These are phyloP conservation scores for Neelides sp. DNA, from an alignment of 1,140 invertebrate genomes.

Conservation along the genomic window DNA sequence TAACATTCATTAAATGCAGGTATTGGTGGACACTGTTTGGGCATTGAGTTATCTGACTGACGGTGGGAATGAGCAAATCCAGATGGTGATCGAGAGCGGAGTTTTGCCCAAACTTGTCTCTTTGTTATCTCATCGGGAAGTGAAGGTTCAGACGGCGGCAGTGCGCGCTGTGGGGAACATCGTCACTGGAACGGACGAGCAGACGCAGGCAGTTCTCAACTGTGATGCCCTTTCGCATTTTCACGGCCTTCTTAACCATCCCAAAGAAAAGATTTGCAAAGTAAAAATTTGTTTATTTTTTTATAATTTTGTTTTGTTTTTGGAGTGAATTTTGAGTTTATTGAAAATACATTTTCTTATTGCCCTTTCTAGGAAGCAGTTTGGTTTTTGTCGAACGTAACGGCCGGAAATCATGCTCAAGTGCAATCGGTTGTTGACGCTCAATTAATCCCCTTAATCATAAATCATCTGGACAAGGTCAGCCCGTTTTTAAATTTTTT, in stretches of 20 bases:
- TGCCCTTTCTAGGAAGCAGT: slow-evolving; percentile 83
- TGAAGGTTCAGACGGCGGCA: slow-evolving; percentile 93
- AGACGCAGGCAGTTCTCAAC: slow-evolving; percentile 89
- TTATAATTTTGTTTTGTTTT: not conserved
- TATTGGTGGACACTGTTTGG: slow-evolving; percentile 98
- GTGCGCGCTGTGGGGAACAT: slow-evolving; percentile 96
- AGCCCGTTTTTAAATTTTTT: slow-evolving; percentile 9
- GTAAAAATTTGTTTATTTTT: slow-evolving; percentile 29
- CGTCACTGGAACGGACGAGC: slow-evolving; percentile 96
- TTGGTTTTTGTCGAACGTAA: slow-evolving; percentile 98
- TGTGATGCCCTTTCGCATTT: slow-evolving; percentile 87
- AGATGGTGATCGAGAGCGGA: slow-evolving; percentile 93
- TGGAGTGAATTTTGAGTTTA: not conserved
- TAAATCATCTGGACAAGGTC: slow-evolving; percentile 71
- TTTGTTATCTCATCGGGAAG: slow-evolving; percentile 85
- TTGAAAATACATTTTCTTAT: slow-evolving; percentile 15
- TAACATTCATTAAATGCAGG: slow-evolving; percentile 50
- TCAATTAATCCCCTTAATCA: slow-evolving; percentile 82
- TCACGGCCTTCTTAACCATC: slow-evolving; percentile 72
- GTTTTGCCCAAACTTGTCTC: slow-evolving; percentile 91
- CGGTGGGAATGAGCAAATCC: slow-evolving; percentile 96
- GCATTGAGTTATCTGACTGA: slow-evolving; percentile 97
- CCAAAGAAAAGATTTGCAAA: slow-evolving; percentile 67
- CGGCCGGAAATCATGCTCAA: slow-evolving; percentile 92
- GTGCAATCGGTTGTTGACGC: slow-evolving; percentile 96